Evolutionary conservation across 1,140 invertebrate genomes (phyloP).

Genomic region (Cydia strobilella): DNA sequence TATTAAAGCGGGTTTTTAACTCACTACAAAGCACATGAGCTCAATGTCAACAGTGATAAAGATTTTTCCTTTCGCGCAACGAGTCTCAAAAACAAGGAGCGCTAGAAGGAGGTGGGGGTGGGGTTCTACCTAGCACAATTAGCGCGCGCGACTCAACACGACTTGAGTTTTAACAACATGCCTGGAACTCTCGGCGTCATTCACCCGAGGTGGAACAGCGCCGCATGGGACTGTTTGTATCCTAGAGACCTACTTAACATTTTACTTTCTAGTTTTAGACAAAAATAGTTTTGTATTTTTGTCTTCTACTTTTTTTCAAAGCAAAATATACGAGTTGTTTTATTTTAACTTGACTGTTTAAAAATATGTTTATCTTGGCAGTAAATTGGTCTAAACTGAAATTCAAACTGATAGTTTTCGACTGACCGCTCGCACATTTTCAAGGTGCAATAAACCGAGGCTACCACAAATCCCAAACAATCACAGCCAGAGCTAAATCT

Average conservation of each 20-base stretch:
- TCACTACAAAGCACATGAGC: conserved; percentile 47
- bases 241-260: conserved; percentile 46
- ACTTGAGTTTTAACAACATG: conserved; percentile 77
- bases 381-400: not conserved
- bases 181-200: conserved; percentile 68
- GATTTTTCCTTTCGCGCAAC: conserved; percentile 65
- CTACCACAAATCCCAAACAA: not conserved
- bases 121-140: conserved; percentile 69
- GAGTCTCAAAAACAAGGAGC: conserved; percentile 66
- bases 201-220: conserved; percentile 58
- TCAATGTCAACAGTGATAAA: conserved; percentile 73
- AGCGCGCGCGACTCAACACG: conserved; percentile 75
- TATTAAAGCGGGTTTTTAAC: conserved; percentile 40
- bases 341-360: not conserved
- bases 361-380: not conserved
- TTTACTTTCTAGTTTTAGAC: conserved; percentile 24
- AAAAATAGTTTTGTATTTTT: not conserved
- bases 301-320: not conserved
- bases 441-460: not conserved
- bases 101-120: conserved; percentile 51
- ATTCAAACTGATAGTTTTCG: too few species aligned
- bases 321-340: not conserved
- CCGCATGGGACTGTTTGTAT: conserved; percentile 49
- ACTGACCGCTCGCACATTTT: not conserved
- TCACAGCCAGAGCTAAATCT: not conserved